Evolutionary conservation across 2,888 invertebrate genomes (phyloP).

Genomic region (Desoria tigrina): DNA sequence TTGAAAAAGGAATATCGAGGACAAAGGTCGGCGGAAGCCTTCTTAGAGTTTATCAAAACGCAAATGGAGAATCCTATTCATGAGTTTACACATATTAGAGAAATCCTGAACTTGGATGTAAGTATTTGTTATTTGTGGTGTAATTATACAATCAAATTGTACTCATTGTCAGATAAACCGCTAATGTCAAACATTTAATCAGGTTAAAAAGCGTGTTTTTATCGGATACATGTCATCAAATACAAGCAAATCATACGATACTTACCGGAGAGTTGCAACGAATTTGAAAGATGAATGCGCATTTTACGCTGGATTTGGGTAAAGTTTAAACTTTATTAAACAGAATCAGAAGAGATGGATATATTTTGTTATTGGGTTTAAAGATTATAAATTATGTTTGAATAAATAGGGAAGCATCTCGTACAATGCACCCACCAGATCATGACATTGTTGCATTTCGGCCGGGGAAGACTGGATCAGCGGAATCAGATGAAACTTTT

Average conservation of each 20-base stretch:
- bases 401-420: constrained; percentile 64
- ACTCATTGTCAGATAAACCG: constrained; percentile 13
- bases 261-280: constrained; percentile 77
- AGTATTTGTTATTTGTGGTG: constrained; percentile 4
- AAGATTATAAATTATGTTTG: constrained; percentile 5
- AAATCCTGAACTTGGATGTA: constrained; percentile 72
- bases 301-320: constrained; percentile 88
- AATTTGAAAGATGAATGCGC: constrained; percentile 93
- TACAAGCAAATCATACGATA: constrained; percentile 77
- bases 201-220: constrained; percentile 70
- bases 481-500: constrained; percentile 81
- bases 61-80: constrained; percentile 84
- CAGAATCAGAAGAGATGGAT: neutral
- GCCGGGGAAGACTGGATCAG: constrained; percentile 75
- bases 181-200: too few species aligned
- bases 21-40: constrained; percentile 83
- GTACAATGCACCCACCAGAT: constrained; percentile 82
- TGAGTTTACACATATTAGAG: constrained; percentile 72
- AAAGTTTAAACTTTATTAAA: constrained; percentile 50
- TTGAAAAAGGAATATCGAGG: constrained; percentile 89
- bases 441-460: constrained; percentile 80
- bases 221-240: constrained; percentile 86
- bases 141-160: neutral
- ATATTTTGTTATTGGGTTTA: neutral
- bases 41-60: constrained; percentile 82